Base-by-base conservation (phyloP, 1,140 invertebrate species). In the Pachyrhynchus sulphureomaculatus region DNA sequence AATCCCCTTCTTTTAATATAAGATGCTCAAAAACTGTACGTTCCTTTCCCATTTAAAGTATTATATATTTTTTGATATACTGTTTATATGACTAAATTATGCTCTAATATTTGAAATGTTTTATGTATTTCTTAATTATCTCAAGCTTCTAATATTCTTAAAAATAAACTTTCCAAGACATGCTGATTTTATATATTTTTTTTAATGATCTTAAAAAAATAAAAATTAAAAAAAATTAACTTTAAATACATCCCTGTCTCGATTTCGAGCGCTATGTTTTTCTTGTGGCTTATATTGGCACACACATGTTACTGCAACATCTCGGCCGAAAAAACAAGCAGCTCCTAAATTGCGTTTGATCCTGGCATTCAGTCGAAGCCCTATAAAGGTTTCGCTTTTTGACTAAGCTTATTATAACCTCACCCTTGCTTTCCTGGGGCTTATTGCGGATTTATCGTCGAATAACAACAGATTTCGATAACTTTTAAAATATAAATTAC, bases 281-380 rank as follows among this genome's bases (percentile, higher is more conserved):
- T 52, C 12, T 33, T 32, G 24, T 24, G 29, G 13, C 26, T 13
- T 18, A 52, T 52, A 52, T 52, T 52, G 34, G 20, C 32, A 37
- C 49, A 23, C 49, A 52, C 34, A 52, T 52, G 49, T 37, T 52
- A 36, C 49, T 17, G 15, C 32, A 37, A 17, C 20, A 17, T 13
- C 34, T 15, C 13, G 34, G n/a, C 12, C 12, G 13, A 24, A 52
- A 52, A 54, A 41, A 54, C 52, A 54, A 54, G 52, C 37, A 32
- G 23, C 37, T 18, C n/a, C 36, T 20, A 54, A 54, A 54, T 54
- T 54, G 52, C 36, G 52, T 54, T 54, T 42, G 52, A 42, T 54
- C 24, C 39, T 34, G 15, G 13, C 15, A 33, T n/a, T 9, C 29
- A 33, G 24, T 26, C 29, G 47, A 49, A 29, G 47, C 23, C 47